These are phyloP conservation scores for Campoletis sonorensis DNA, from an alignment of 1,140 invertebrate genomes.

Conservation along the genomic window DNA sequence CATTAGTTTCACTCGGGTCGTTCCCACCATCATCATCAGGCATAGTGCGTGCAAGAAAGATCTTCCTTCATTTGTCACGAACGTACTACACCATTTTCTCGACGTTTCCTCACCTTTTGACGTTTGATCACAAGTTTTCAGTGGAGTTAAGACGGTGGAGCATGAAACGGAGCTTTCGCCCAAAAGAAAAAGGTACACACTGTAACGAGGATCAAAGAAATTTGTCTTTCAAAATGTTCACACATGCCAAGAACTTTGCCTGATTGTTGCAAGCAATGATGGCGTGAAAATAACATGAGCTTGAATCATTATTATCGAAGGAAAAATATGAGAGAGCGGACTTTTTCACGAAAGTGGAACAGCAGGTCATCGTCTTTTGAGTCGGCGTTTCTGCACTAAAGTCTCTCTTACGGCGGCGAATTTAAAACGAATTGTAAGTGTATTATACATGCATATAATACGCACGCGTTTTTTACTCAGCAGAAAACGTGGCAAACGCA, in stretches of 20 bases:
- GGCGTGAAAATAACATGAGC: neutral
- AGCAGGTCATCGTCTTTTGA: neutral
- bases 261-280: too few relatives aligned
- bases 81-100: conserved; percentile 10
- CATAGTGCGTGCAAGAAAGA: neutral
- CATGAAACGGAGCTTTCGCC: neutral
- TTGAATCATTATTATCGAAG: neutral
- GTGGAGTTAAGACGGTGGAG: conserved; percentile 1
- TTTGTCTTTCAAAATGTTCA: neutral
- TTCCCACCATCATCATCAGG: conserved; percentile 41
- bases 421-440: conserved; percentile 6
- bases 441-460: neutral
- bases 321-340: neutral
- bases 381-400: conserved; percentile 18
- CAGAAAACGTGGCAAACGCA: conserved; percentile 19
- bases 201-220: neutral
- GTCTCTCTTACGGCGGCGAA: conserved; percentile 10
- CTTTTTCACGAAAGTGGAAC: conserved; percentile 17
- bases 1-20: conserved; percentile 51
- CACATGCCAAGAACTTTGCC: too few relatives aligned
- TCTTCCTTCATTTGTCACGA: conserved; percentile 48
- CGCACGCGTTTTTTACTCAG: neutral
- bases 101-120: conserved; percentile 12
- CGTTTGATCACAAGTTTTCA: conserved; percentile 45
- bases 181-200: neutral